A percentile compares a stretch with the other conserved stretches of the same genome.
Conservation (phyloP, 2,888 invertebrate species). For the Disparrhopalites patrizii region DNA sequence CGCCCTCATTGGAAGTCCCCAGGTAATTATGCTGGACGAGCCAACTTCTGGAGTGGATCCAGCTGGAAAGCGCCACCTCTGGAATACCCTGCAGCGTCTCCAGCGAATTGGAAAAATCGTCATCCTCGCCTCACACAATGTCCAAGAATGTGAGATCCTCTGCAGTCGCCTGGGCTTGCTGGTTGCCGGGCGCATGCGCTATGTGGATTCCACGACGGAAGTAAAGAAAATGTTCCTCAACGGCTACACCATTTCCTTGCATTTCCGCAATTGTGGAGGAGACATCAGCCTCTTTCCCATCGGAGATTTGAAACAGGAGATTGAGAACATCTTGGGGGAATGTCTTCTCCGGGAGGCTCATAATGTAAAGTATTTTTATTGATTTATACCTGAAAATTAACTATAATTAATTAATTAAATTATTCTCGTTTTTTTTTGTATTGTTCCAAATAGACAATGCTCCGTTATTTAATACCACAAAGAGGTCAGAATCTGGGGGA, state of each 20-base stretch:
- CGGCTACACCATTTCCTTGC: constrained; percentile 29
- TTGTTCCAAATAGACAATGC: constrained; percentile 10
- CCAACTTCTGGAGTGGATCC: constrained; percentile 24
- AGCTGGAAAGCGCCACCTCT: constrained; percentile 22
- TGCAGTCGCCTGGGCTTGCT: constrained; percentile 31
- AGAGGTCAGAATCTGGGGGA: constrained; percentile 29
- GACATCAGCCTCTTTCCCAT: constrained; percentile 18
- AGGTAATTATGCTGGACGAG: constrained; percentile 7
- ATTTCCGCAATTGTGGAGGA: constrained; percentile 13
- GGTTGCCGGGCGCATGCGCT: constrained; percentile 25
- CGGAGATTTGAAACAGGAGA: constrained; percentile 11
- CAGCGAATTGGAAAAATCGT: constrained; percentile 23
- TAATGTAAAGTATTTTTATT: constrained; percentile 1
- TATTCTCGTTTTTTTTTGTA: not conserved
- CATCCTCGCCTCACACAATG: constrained; percentile 29
- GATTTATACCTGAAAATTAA: not conserved
- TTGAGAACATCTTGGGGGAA: constrained; percentile 25
- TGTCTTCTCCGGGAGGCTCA: constrained; percentile 26
- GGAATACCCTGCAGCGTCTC: constrained; percentile 26
- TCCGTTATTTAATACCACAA: constrained; percentile 28
- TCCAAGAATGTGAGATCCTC: constrained; percentile 32
- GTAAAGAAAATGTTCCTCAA: constrained; percentile 33
- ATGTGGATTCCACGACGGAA: constrained; percentile 18
- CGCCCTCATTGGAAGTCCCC: constrained; percentile 26
- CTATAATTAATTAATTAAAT: not conserved